Evolutionary conservation across 1,140 invertebrate species (phyloP).

Genomic region (Drosophila nasuta): DNA sequence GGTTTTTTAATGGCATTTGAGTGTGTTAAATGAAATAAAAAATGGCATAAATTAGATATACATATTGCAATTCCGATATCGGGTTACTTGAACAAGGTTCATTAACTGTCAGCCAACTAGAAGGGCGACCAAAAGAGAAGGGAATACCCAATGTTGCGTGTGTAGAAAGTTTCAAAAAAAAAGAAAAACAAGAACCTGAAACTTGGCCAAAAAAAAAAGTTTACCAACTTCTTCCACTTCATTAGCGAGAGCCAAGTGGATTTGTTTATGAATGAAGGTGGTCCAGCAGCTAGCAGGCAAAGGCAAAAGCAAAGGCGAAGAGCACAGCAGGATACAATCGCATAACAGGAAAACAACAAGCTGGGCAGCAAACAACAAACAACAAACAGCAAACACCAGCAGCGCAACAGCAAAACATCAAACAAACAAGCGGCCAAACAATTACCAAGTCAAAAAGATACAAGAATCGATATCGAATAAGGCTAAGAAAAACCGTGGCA

Average conservation of each 20-base stretch:
- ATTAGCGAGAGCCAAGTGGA: slow-evolving; percentile 39
- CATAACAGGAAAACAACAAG: slow-evolving; percentile 61
- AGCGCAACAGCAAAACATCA: slow-evolving; percentile 19
- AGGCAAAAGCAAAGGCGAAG: slow-evolving; percentile 4
- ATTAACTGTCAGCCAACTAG: slow-evolving; percentile 56
- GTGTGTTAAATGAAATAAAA: slow-evolving; percentile 77
- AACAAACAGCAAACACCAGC: slow-evolving; percentile 19
- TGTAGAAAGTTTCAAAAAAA: slow-evolving; percentile 37
- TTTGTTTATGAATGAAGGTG: slow-evolving; percentile 63
- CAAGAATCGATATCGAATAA: slow-evolving; percentile 48
- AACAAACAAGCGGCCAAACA: slow-evolving; percentile 63
- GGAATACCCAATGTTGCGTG: slow-evolving; percentile 31
- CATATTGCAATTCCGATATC: slow-evolving; percentile 77
- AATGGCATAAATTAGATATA: slow-evolving; percentile 79
- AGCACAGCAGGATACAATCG: slow-evolving; percentile 65
- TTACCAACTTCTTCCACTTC: slow-evolving; percentile 43
- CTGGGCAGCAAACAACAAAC: slow-evolving; percentile 14
- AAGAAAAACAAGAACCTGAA: slow-evolving; percentile 23
- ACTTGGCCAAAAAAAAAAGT: slow-evolving; percentile 26
- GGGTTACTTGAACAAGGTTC: slow-evolving; percentile 78
- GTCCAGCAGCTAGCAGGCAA: slow-evolving; percentile 39
- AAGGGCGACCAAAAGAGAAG: slow-evolving; percentile 63
- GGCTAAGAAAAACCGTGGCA: slow-evolving; percentile 32
- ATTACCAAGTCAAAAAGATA: slow-evolving; percentile 44
- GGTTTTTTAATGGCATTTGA: slow-evolving; percentile 70